Evolutionary conservation across 2,888 invertebrate genomes (phyloP).

Genomic region (Drosophila pseudotakahashii): DNA sequence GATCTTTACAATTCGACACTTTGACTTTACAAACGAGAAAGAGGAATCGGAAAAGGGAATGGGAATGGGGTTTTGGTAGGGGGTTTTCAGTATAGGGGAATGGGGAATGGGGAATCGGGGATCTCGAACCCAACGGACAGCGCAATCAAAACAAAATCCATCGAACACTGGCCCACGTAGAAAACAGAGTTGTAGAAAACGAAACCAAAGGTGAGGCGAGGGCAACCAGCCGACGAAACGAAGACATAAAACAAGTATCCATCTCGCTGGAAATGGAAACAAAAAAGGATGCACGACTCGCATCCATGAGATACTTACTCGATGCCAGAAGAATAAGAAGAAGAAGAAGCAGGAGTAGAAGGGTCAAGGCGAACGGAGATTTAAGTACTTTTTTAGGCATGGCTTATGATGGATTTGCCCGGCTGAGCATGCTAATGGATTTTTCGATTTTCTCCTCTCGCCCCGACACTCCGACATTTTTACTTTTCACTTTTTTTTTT

Average conservation of each 20-base stretch:
- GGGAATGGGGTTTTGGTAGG: conserved; percentile 3
- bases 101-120: background rate
- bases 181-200: conserved; percentile 71
- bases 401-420: conserved; percentile 67
- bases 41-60: conserved; percentile 23
- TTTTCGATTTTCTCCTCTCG: conserved; percentile 28
- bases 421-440: conserved; percentile 72
- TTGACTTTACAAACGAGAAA: conserved; percentile 62
- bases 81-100: background rate
- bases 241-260: conserved; percentile 76
- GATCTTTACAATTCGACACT: conserved; percentile 79
- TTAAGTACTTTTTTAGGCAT: conserved; percentile 50
- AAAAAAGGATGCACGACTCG: conserved; percentile 43
- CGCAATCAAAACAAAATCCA: conserved; percentile 74
- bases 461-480: background rate
- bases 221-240: conserved; percentile 54
- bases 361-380: conserved; percentile 73
- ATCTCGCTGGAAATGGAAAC: conserved; percentile 33
- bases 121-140: conserved; percentile 43
- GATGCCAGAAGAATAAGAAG: background rate
- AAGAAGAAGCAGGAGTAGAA: conserved; percentile 2
- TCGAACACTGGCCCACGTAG: conserved; percentile 51
- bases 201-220: conserved; percentile 66
- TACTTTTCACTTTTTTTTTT: background rate
- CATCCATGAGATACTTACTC: conserved; percentile 4